phyloP scores from a whole-genome alignment of 2,888 invertebrate species.

The Esperia sulphurella region DNA sequence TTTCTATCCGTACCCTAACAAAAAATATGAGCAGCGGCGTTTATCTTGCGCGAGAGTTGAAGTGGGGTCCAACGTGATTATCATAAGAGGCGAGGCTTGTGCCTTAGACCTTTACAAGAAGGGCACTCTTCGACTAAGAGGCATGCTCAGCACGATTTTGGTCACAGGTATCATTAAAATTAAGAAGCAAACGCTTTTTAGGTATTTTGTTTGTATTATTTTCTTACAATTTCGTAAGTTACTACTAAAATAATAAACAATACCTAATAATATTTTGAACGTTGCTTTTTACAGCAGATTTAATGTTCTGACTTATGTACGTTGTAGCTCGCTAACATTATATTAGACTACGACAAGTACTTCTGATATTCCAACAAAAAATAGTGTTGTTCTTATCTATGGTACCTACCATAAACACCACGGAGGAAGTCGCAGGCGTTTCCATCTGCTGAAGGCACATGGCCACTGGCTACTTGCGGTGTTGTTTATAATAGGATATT shows the following conservation, averaged over 20 bases:
- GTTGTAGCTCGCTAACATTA: slow-evolving; percentile 21
- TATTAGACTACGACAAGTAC: slow-evolving; percentile 32
- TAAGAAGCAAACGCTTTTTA: slow-evolving; percentile 46
- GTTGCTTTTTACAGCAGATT: slow-evolving; percentile 20
- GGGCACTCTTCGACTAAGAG: slow-evolving; percentile 50
- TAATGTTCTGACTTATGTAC: slow-evolving; percentile 34
- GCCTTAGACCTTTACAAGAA: slow-evolving; percentile 58
- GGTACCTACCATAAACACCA: slow-evolving; percentile 20
- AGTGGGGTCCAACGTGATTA: slow-evolving; percentile 64
- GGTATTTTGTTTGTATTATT: too few species aligned
- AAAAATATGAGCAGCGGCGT: slow-evolving; percentile 54
- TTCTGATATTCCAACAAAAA: slow-evolving; percentile 22
- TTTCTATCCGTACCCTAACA: slow-evolving; percentile 31
- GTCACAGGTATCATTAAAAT: slow-evolving; percentile 61
- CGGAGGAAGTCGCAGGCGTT: too few species aligned
- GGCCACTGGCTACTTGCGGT: too few species aligned
- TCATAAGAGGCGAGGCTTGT: slow-evolving; percentile 60
- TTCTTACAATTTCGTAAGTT: too few species aligned
- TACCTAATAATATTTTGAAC: neutral
- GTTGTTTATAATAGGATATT: too few species aligned
- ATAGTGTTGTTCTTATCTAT: slow-evolving; percentile 14
- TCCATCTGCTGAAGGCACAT: too few species aligned
- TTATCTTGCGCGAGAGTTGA: slow-evolving; percentile 65
- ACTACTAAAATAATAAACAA: neutral
- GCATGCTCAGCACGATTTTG: slow-evolving; percentile 63